Evolutionary conservation across 2,113 vertebrate species (phyloP).

Genomic region (Sturnus vulgaris): DNA sequence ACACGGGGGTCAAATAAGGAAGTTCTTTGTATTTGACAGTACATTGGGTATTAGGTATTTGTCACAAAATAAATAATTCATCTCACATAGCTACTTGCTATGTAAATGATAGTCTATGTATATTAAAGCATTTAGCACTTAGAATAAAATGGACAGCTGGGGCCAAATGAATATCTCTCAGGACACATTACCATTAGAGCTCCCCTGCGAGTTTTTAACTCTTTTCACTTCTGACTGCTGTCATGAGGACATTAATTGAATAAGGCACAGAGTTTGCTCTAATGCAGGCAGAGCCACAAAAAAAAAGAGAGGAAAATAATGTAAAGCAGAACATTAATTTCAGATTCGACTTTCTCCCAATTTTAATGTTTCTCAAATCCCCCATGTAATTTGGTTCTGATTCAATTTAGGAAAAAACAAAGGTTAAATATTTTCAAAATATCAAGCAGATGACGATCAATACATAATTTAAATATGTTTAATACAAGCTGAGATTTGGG

Average conservation of each 20-base stretch:
- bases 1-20: conserved; percentile 72
- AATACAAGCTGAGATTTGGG: neutral
- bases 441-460: neutral
- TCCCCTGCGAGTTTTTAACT: conserved; percentile 71
- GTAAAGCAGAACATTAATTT: neutral
- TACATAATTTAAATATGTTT: neutral
- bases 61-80: conserved; percentile 82
- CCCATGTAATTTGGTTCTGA: neutral
- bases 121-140: conserved; percentile 78
- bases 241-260: conserved; percentile 65
- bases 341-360: neutral
- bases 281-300: conserved; percentile 4
- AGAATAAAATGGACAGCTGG: conserved; percentile 78
- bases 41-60: conserved; percentile 69
- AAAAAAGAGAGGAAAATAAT: conserved; percentile 22
- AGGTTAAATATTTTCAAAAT: conserved; percentile 33
- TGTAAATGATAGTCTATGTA: conserved; percentile 80
- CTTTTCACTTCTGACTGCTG: conserved; percentile 62
- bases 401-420: neutral
- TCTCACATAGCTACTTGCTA: conserved; percentile 70
- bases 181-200: conserved; percentile 67
- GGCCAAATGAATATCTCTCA: conserved; percentile 74
- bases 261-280: neutral
- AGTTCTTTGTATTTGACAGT: conserved; percentile 71
- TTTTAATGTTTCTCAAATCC: neutral